Base-by-base conservation (phyloP, 1,140 invertebrate species). In the Drosophila setifemur region DNA sequence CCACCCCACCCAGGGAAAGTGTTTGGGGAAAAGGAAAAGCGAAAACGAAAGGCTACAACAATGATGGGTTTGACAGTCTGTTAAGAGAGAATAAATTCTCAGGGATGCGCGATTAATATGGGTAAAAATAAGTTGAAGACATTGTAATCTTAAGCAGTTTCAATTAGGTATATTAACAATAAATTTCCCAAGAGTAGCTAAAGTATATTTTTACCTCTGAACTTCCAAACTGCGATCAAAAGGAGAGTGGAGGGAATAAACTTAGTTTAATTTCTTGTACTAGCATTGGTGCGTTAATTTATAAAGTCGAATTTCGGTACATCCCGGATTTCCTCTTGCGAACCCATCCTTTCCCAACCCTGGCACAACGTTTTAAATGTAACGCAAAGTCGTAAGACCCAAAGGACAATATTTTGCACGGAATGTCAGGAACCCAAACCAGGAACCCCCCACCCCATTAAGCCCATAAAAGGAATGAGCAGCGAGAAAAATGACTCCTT, bases 361-460 rank as follows among this genome's bases (percentile, higher is more conserved):
- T 81, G 55, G 23, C 18, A 7, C 4, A 52, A 33, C 12, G 50
- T 16, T 61, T 54, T 37, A 52, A 35, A 16, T 47, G 26, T 18
- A 64, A 45, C 19, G 33, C 19, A 52, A 49, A 33, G 31, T 39
- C 63, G 39, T 29, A 35, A 54, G 55, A 42, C 50, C 31, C 61
- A 73, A 49, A 60, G 73, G 52, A 83, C 61, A 78, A 78, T 77
- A 64, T 83, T 68, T 82, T 26, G 42, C 64, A 67, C 39, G 72
- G 58, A 82, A 67, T 55, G 43, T 42, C 42, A 73, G 49, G 47
- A 69, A 54, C 33, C 31, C 55, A 40, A 60, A 57, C 73, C 57
- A 37, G 35, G 33, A 37, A n/a, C n/a, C n/a, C n/a, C n/a, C n/a
- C n/a, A n/a, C n/a, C n/a, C n/a, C n/a, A n/a, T n/a, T 31, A 8